A percentile compares a stretch with the other conserved stretches of the same genome.
Conservation (phyloP, 2,888 invertebrate genomes). For the Drosophila kambysellisi region DNA sequence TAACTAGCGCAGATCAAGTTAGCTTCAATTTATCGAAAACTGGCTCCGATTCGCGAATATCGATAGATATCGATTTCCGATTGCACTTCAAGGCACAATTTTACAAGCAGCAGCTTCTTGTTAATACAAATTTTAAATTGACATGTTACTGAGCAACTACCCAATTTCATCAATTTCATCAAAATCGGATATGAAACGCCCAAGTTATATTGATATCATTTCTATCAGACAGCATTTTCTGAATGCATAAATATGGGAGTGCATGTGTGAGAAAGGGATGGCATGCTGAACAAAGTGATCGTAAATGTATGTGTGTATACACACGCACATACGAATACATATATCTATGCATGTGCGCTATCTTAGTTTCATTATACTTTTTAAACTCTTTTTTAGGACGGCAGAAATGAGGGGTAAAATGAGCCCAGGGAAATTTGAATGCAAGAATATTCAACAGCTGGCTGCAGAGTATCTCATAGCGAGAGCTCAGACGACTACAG, state of each 20-base stretch:
- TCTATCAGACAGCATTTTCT: background rate
- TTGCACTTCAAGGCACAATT: background rate
- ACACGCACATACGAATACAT: background rate
- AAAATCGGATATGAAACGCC: background rate
- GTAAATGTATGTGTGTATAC: background rate
- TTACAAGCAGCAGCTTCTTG: background rate
- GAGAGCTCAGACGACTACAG: background rate
- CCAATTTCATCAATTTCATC: too few species aligned
- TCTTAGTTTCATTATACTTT: background rate
- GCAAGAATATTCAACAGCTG: background rate
- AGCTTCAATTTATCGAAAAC: background rate
- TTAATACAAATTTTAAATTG: background rate
- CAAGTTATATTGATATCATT: background rate
- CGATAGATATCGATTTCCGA: background rate
- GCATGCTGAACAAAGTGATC: background rate
- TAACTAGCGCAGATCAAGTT: background rate
- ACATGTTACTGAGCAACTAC: background rate
- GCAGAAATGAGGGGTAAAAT: background rate
- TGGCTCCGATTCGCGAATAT: background rate
- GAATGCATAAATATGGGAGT: background rate
- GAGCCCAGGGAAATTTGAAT: background rate
- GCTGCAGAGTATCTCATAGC: background rate
- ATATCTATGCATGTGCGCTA: background rate
- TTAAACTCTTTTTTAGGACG: background rate
- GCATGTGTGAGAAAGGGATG: background rate